phyloP scores from a whole-genome alignment of 1,140 invertebrate genomes.

The Megathymus violae region DNA sequence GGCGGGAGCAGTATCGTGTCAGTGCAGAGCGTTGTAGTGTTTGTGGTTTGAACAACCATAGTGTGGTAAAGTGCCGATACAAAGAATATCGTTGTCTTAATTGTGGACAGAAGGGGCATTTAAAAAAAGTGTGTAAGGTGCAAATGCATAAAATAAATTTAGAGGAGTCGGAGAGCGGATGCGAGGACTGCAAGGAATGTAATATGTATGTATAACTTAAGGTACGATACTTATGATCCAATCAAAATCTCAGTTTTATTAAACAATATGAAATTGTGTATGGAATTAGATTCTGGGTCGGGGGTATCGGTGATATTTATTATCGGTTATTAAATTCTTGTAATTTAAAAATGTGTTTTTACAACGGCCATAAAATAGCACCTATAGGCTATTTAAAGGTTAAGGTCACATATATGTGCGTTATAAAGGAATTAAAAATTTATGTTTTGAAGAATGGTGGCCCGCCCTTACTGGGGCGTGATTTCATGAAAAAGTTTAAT shows the following conservation, averaged over 20 bases:
- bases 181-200: conserved; percentile 30
- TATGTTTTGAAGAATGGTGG: conserved; percentile 27
- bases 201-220: conserved; percentile 28
- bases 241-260: conserved; percentile 22
- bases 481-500: conserved; percentile 48
- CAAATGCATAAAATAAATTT: conserved; percentile 1
- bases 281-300: conserved; percentile 35
- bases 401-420: conserved; percentile 12
- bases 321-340: not conserved
- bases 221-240: conserved; percentile 29
- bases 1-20: not conserved
- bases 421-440: conserved; percentile 12
- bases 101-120: conserved; percentile 27
- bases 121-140: conserved; percentile 49
- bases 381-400: conserved; percentile 29
- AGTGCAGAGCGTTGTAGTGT: conserved; percentile 8
- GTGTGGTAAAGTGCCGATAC: conserved; percentile 13
- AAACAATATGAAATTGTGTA: conserved; percentile 16
- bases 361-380: conserved; percentile 32
- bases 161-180: conserved; percentile 8
- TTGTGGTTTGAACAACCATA: conserved; percentile 28
- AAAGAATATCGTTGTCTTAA: conserved; percentile 33
- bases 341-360: conserved; percentile 32
- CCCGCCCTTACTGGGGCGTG: conserved; percentile 45
- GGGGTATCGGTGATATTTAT: conserved; percentile 23